Evolutionary conservation across 1,140 invertebrate genomes (phyloP), one percentile per base, ranked within the genome.

Genomic region (Bombus waltoni): DNA sequence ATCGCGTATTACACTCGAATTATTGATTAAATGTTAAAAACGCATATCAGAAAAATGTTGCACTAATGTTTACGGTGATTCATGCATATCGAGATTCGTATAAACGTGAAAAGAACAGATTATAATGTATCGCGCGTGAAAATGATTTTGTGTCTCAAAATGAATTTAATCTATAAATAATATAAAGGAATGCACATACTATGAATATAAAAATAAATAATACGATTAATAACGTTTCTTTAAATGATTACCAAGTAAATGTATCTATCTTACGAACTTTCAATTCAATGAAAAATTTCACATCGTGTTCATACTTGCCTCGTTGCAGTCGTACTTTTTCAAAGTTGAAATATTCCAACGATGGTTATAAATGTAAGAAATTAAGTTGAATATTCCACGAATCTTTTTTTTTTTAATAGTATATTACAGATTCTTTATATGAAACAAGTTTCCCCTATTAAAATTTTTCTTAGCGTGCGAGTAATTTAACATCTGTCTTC

Each of bases 401-500:
- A 44, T 44, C 15, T 28, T 78, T 40, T 8, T 35, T 35, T 35
- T 10, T 38, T 28, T 10, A 3, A 13, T 11, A 47, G n/a, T 28
- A 22, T 35, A 42, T 44, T 35, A 44, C 9, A 59, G 32, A 44
- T 79, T 71, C 44, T 11, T 47, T 2, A 13, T 11, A 3, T 3
- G 25, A 71, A 68, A 42, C 4, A 66, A 79, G 76, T 71, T 15
- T 71, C 44, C 10, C n/a, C 0, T n/a, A 42, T 53, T 32, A 53
- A 62, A 47, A 44, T 32, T 35, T 44, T 53, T 66, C 22, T 28
- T 57, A 44, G 10, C 35, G 68, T 10, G 35, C 32, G 22, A 22
- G 22, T 65, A 72, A 72, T 80, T 85, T 28, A 44, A 35, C 42
- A 73, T 73, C 53, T 32, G 53, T 85, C 80, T 83, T 86, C 47